A percentile compares a stretch with the other conserved stretches of the same genome.
Evolutionary conservation across 2,888 invertebrate genomes (phyloP).

Genomic region (Salticus scenicus): DNA sequence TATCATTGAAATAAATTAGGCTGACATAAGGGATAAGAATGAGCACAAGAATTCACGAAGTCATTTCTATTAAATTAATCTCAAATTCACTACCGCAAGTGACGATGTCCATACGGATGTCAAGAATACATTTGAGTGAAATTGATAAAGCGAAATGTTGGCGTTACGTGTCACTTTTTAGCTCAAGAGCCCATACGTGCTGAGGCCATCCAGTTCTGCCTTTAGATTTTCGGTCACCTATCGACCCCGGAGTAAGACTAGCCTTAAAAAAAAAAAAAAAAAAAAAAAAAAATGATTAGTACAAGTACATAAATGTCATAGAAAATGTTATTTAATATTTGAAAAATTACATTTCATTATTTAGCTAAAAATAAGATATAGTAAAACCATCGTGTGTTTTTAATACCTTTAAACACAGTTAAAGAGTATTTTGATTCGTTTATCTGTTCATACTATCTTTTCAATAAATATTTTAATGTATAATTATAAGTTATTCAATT

Average conservation of each 20-base stretch:
- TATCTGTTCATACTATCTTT: no score
- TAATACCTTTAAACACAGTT: no score
- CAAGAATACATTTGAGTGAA: neutral
- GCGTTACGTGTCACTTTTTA: conserved; percentile 74
- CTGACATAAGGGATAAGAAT: neutral
- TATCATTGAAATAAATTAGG: neutral
- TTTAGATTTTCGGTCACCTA: conserved; percentile 77
- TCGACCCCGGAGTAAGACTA: conserved; percentile 46
- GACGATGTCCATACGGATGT: neutral
- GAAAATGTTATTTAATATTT: no score
- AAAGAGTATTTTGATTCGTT: no score
- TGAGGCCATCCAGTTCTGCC: conserved; percentile 98
- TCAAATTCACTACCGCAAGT: neutral
- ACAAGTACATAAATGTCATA: no score
- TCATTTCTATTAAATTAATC: neutral
- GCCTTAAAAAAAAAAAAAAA: conserved; percentile 38
- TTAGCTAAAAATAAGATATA: no score
- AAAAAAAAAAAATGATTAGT: no score
- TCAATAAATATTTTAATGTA: no score
- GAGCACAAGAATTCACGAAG: neutral
- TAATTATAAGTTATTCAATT: no score
- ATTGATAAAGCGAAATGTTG: neutral
- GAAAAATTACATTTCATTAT: no score
- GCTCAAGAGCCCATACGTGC: conserved; percentile 91
- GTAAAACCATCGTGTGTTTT: no score